A percentile compares a stretch with the other conserved stretches of the same genome.
These are phyloP conservation scores for Malacoraja senta DNA, from an alignment of 2,797 vertebrate species.

Conservation along the genomic window DNA sequence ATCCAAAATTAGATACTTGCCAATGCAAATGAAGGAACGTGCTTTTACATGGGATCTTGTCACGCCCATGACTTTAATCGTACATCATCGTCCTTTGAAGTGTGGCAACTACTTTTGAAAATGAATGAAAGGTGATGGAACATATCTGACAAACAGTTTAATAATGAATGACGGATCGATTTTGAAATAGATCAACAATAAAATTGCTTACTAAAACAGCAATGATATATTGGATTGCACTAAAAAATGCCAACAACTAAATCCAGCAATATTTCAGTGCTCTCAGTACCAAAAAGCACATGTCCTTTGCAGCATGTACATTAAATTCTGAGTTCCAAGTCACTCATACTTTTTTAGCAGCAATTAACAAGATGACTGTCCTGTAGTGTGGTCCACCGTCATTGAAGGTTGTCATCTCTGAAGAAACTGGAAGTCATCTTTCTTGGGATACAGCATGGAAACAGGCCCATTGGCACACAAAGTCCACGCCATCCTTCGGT, in stretches of 20 bases:
- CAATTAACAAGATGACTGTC: not conserved
- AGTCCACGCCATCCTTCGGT: no score
- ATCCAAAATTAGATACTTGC: not conserved
- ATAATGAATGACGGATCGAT: not conserved
- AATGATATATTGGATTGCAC: not conserved
- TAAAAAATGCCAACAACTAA: not conserved
- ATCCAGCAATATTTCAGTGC: not conserved
- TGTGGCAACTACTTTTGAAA: not conserved
- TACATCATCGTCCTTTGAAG: not conserved
- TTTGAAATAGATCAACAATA: not conserved
- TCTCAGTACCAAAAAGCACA: not conserved
- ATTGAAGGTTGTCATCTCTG: no score
- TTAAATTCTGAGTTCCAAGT: constrained; percentile 18
- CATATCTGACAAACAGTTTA: not conserved
- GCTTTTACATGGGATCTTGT: not conserved
- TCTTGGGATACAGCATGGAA: no score
- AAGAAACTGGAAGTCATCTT: no score
- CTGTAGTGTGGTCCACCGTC: no score
- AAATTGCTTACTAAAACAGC: constrained; percentile 1
- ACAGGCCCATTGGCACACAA: no score
- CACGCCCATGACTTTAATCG: not conserved
- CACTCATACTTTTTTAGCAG: constrained; percentile 22
- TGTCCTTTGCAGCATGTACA: not conserved
- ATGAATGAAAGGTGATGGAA: not conserved
- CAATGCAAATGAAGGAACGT: not conserved